Evolutionary conservation across 2,797 vertebrate genomes (phyloP).

Genomic region (Lutjanus campechanus): DNA sequence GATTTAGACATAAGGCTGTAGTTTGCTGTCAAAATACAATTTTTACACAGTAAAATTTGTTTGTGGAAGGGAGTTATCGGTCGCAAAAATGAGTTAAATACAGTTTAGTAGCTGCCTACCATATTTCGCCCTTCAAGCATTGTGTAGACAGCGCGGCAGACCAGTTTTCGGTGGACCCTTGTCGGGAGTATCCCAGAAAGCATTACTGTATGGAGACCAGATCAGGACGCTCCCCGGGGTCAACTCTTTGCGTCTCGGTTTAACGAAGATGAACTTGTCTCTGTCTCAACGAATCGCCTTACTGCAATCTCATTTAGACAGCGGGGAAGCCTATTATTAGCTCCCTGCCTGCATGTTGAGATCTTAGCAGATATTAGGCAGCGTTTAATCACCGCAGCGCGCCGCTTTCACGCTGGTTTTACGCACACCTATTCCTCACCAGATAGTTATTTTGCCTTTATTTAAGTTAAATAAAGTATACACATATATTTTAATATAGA

Average conservation of each 20-base stretch:
- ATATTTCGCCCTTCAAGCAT: slow-evolving; percentile 67
- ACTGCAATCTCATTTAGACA: slow-evolving; percentile 80
- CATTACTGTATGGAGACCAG: slow-evolving; percentile 71
- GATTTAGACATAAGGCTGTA: background rate
- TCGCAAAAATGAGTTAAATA: slow-evolving; percentile 2
- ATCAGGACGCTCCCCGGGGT: slow-evolving; percentile 64
- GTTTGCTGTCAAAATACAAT: background rate
- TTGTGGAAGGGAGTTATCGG: background rate
- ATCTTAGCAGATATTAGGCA: slow-evolving; percentile 63
- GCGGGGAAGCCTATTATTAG: slow-evolving; percentile 82
- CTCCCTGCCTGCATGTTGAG: slow-evolving; percentile 50
- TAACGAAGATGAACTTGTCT: slow-evolving; percentile 81
- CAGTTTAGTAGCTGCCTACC: slow-evolving; percentile 68
- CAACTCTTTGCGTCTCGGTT: slow-evolving; percentile 77
- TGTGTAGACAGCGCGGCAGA: slow-evolving; percentile 62
- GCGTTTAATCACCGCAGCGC: slow-evolving; percentile 67
- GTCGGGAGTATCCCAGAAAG: slow-evolving; percentile 68
- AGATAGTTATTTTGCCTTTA: background rate
- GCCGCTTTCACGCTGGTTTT: slow-evolving; percentile 9
- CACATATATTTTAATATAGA: background rate
- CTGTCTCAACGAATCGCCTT: slow-evolving; percentile 77
- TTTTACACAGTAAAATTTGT: background rate
- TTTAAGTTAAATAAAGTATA: background rate
- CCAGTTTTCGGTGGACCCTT: slow-evolving; percentile 65
- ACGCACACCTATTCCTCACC: background rate